Evolutionary conservation across 2,797 vertebrate genomes (phyloP), one percentile per base, ranked within the genome.

Genomic region (Cuniculus paca): DNA sequence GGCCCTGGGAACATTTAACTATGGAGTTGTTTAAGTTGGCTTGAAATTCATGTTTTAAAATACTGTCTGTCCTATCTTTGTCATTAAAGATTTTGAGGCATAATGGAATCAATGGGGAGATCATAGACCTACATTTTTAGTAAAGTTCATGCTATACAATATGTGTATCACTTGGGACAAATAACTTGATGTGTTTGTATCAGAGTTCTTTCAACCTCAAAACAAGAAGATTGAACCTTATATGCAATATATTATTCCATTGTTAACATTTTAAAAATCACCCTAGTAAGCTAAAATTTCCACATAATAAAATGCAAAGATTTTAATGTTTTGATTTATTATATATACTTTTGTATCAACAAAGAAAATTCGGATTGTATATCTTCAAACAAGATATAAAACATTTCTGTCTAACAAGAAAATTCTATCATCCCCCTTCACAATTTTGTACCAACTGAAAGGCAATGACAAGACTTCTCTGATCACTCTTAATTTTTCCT

Each of bases 241-340:
- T 61, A 54, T 72, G 31, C 48, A 94, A 39, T 19, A 1, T 78
- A 88, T 91, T 88, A 9, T 88, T 92, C 56, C 58, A 36, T 50
- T 52, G 26, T n/a, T 79, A 60, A 52, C 72, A 81, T 83, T 80
- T 91, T 82, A 26, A 68, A 60, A 34, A 60, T 80, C 28, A 74
- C 42, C 52, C n/a, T 42, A 58, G 24, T 87, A 16, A 72, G 36
- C 6, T 75, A 58, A 75, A 75, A 58, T 45, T 88, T 75, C 19
- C 20, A n/a, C 12, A 58, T 19, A 87, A 87, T 56, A 58, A 74
- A 87, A 72, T 74, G 17, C 17, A 88, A 92, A 60, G 3, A 45
- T 83, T 93, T 83, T 83, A 80, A 19, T 24, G 31, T 42, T 84
- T 86, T 79, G 84, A 58, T 94, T 58, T 45, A 20, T 61, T 68